Conservation (phyloP, 2,888 invertebrate species). For the Pristionchus entomophagus region DNA sequence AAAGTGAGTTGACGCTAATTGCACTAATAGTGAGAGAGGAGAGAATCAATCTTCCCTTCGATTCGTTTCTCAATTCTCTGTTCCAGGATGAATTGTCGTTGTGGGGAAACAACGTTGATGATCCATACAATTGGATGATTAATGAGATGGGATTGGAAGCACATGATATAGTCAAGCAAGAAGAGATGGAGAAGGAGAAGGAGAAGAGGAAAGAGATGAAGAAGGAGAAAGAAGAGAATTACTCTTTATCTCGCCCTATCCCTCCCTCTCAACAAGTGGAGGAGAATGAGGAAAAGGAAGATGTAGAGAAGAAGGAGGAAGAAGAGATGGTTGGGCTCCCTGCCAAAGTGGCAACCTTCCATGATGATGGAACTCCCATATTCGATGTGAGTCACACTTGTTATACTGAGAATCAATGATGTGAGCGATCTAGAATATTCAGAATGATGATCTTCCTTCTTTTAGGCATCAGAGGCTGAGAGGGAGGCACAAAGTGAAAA, state of each 20-base stretch:
- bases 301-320: background rate
- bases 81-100: too few species aligned
- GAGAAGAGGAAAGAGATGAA: background rate
- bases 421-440: too few species aligned
- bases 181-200: background rate
- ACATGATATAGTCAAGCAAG: too few species aligned
- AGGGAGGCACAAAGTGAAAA: background rate
- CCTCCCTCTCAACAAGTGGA: too few species aligned
- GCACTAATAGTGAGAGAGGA: background rate
- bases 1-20: slow-evolving; percentile 1
- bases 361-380: background rate
- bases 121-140: too few species aligned
- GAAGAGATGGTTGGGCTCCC: background rate
- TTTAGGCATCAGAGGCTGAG: slow-evolving; percentile 2
- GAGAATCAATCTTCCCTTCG: too few species aligned
- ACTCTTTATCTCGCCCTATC: too few species aligned
- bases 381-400: background rate
- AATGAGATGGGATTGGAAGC: too few species aligned
- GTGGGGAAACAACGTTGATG: background rate
- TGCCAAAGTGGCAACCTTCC: background rate
- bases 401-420: too few species aligned
- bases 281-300: background rate
- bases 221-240: background rate
- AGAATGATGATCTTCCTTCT: background rate
- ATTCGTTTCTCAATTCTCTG: too few species aligned